Evolutionary conservation across 2,888 invertebrate species (phyloP), one percentile per base, ranked within the genome.

Genomic region (Mycalesis mineus): DNA sequence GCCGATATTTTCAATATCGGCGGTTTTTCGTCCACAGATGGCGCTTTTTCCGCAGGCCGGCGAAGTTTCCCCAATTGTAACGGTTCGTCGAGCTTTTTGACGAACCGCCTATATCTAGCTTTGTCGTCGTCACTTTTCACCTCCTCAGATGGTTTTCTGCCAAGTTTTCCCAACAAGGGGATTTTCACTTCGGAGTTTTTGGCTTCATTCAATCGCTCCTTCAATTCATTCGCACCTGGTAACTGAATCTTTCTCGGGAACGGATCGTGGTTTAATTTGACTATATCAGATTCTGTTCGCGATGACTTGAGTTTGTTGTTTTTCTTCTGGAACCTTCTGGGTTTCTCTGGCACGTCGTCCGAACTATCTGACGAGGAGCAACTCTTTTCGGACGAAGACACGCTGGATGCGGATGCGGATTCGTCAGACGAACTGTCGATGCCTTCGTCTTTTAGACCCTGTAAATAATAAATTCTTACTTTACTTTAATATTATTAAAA

Each of bases 371-470:
- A 88, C 50, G 89, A 88, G 14, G 88, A 82, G 53, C 88, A 88
- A 68, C 89, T 89, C 47, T 89, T 88, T 61, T 89, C 89, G 56
- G 89, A 88, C 2, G 90, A 90, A 3, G 89, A 88, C 3, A 86
- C 85, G 62, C 78, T 84, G 48, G 87, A 84, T 1, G 82, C 80
- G 0, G 88, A 82, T 0, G 73, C 82, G 6, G 89, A 84, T 60
- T 90, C 90, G 54, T 90, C 90, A 1, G 90, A 90, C 28, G 90
- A 90, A 62, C 90, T 90, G 72, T 90, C 90, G 63, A 90, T 90
- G 59, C 90, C 90, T 73, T 90, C 90, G 67, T 90, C 90, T 73
- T 90, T 90, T 2, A 90, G 77, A 63, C 90, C 90, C 90, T 90
- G 75, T 3, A 78, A 76, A 9, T 33, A 47, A 15, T 22, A 5